Percentiles rank a stretch among this genome's conserved stretches.
Conservation (phyloP, 64 coral and sea anemone genomes). For the Acropora yongei region DNA sequence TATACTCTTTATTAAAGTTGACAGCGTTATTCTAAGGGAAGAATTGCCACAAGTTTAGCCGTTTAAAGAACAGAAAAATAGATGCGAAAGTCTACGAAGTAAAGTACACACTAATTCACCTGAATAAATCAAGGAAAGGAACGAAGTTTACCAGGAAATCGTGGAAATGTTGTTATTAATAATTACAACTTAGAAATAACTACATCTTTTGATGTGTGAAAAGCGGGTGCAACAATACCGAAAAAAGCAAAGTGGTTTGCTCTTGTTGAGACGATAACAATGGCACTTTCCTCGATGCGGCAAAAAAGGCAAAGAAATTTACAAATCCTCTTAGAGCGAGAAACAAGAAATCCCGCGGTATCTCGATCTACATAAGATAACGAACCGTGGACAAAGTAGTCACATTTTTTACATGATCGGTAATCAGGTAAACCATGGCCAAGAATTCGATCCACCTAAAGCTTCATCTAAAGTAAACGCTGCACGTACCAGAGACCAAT, state of each 20-base stretch:
- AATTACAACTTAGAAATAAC: background rate
- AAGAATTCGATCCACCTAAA: background rate
- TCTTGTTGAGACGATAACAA: background rate
- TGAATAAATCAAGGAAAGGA: too few relatives aligned
- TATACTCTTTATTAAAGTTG: too few relatives aligned
- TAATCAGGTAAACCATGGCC: background rate
- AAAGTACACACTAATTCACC: too few relatives aligned
- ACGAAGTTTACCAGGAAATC: background rate
- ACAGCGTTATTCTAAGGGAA: too few relatives aligned
- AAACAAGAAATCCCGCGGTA: background rate
- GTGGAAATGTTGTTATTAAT: background rate
- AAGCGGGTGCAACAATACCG: background rate
- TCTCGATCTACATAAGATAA: too few relatives aligned
- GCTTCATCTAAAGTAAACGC: background rate
- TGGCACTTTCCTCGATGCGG: background rate
- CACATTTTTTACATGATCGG: background rate
- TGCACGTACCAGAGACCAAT: background rate
- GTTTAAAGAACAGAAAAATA: too few relatives aligned
- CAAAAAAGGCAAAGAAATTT: background rate
- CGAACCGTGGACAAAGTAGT: background rate
- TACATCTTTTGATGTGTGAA: slow-evolving; percentile 12
- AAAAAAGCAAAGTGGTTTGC: background rate
- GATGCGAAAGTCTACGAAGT: too few relatives aligned
- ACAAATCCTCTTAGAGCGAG: background rate
- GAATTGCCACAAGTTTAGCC: too few relatives aligned